phyloP scores from a whole-genome alignment of 1,140 invertebrate genomes.

The Drosophila punjabiensis region DNA sequence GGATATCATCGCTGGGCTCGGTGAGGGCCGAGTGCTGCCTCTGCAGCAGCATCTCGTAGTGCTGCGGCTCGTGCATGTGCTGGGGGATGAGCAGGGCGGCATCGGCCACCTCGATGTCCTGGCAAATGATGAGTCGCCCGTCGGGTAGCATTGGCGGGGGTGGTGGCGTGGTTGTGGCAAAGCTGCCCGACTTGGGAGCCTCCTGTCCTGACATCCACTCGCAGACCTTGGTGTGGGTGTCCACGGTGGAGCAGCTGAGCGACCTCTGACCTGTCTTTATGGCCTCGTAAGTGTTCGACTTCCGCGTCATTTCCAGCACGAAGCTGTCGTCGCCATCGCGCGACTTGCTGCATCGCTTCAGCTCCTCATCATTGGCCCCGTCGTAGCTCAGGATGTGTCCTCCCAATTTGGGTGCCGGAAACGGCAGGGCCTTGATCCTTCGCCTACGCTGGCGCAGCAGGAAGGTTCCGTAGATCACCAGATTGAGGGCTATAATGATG shows the following conservation, averaged over 20 bases:
- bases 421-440: conserved; percentile 48
- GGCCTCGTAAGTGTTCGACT: conserved; percentile 87
- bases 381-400: conserved; percentile 79
- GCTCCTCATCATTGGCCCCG: conserved; percentile 83
- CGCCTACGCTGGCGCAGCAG: conserved; percentile 73
- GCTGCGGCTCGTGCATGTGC: conserved; percentile 66
- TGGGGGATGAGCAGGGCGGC: conserved; percentile 70
- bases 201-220: conserved; percentile 92
- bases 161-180: conserved; percentile 85
- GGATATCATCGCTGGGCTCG: conserved; percentile 65
- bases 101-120: conserved; percentile 81
- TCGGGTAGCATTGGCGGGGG: conserved; percentile 88
- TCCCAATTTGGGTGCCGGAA: conserved; percentile 66
- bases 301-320: conserved; percentile 74
- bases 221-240: conserved; percentile 93
- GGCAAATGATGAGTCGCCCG: conserved; percentile 78
- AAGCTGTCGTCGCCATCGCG: conserved; percentile 84
- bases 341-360: conserved; percentile 78
- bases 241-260: conserved; percentile 92
- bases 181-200: conserved; percentile 71
- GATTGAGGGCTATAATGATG: conserved; percentile 93
- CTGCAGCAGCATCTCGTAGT: conserved; percentile 71
- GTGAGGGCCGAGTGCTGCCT: conserved; percentile 75
- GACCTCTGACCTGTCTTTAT: conserved; percentile 85
- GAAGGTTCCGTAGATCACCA: conserved; percentile 85